phyloP scores from a whole-genome alignment of 2,888 invertebrate species.

The Nymphalis urticae region DNA sequence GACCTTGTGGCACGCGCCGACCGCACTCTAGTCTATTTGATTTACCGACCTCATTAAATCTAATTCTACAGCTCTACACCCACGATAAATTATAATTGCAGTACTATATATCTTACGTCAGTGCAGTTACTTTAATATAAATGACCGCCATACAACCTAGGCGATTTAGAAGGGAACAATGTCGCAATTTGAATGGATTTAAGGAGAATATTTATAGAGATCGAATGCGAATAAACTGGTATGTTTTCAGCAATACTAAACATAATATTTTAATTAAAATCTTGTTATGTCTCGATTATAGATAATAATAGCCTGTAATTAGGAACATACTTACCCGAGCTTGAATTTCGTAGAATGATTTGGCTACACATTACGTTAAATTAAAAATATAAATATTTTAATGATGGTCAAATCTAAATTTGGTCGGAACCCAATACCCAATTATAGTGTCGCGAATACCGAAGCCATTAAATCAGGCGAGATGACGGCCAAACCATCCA shows the following conservation, averaged over 20 bases:
- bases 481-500: conserved; percentile 48
- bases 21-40: conserved; percentile 58
- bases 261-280: not conserved
- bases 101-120: conserved; percentile 40
- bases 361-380: not conserved
- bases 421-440: conserved; percentile 41
- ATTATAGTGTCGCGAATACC: conserved; percentile 51
- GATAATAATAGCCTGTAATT: not conserved
- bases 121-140: conserved; percentile 35
- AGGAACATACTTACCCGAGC: not conserved
- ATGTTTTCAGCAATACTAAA: not conserved
- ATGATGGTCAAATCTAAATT: conserved; percentile 29
- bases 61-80: conserved; percentile 53
- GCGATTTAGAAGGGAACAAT: conserved; percentile 50
- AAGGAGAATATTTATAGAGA: conserved; percentile 15
- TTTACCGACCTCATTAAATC: conserved; percentile 65
- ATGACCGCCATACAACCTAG: conserved; percentile 22
- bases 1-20: conserved; percentile 80
- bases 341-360: conserved; percentile 11
- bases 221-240: not conserved
- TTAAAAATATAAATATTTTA: conserved; percentile 31
- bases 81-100: conserved; percentile 43
- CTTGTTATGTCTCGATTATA: not conserved
- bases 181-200: conserved; percentile 48
- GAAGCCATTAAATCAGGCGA: conserved; percentile 56